These are phyloP conservation scores for Axis porcinus DNA, from an alignment of 2,113 vertebrate genomes.

Conservation along the genomic window DNA sequence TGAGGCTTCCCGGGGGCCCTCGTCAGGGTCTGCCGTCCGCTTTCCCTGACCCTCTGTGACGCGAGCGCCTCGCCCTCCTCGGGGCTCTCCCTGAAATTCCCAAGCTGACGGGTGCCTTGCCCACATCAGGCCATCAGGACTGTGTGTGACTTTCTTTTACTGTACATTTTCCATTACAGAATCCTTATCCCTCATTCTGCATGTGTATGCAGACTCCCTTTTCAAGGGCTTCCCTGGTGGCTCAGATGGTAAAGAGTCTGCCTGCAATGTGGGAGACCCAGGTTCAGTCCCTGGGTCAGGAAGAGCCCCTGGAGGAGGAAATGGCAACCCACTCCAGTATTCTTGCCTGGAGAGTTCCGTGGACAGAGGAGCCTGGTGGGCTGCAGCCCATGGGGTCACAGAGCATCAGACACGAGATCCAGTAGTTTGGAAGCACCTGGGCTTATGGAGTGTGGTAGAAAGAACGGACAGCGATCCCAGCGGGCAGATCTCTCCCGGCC, in stretches of 20 bases:
- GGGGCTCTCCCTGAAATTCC: not conserved
- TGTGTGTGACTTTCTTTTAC: not conserved
- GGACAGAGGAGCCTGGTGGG: not conserved
- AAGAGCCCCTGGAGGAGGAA: not conserved
- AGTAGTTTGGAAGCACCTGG: not conserved
- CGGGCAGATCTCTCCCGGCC: rapidly evolving
- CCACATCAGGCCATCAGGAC: not conserved
- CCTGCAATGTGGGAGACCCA: not conserved
- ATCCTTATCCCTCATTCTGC: not conserved
- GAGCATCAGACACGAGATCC: not conserved
- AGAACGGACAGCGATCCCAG: not conserved
- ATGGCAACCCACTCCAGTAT: not conserved
- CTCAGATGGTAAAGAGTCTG: not conserved
- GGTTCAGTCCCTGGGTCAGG: not conserved
- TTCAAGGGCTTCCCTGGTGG: not conserved
- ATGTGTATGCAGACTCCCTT: not conserved
- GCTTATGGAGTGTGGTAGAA: rapidly evolving
- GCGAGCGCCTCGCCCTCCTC: not conserved
- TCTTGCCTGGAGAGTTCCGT: not conserved
- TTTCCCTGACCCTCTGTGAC: not conserved
- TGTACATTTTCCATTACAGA: not conserved
- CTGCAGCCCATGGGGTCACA: not conserved
- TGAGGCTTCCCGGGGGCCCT: not conserved
- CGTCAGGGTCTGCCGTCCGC: not conserved
- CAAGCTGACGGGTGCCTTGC: not conserved